A percentile compares a stretch with the other conserved stretches of the same genome.
Evolutionary conservation across 2,113 vertebrate species (phyloP).

Genomic region (Hippocampus abdominalis): DNA sequence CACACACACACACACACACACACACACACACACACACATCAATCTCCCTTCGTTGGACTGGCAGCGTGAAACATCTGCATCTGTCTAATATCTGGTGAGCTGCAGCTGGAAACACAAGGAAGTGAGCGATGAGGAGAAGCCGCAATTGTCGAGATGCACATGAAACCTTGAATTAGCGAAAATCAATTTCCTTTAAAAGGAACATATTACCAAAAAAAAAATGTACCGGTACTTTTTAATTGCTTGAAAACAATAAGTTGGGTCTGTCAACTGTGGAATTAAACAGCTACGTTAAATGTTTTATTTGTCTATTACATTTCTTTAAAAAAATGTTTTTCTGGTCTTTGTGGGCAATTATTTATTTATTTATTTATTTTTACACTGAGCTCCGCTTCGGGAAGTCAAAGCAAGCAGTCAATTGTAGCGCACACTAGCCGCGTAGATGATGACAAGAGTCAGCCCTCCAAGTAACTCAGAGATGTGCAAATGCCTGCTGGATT

Average conservation of each 20-base stretch:
- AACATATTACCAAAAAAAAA: background rate
- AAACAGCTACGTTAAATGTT: slow-evolving; percentile 20
- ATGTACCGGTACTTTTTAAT: slow-evolving; percentile 2
- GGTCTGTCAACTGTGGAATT: background rate
- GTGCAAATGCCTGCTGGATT: too few species aligned
- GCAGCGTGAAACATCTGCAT: slow-evolving; percentile 31
- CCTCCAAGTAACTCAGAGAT: too few species aligned
- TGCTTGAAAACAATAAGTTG: background rate
- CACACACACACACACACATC: slow-evolving; percentile 10
- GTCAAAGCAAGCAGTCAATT: too few species aligned
- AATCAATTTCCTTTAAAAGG: slow-evolving; percentile 55
- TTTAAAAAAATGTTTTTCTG: too few species aligned
- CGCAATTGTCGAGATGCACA: slow-evolving; percentile 41
- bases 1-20: slow-evolving; percentile 5
- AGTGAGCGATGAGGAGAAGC: slow-evolving; percentile 53
- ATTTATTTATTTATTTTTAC: too few species aligned
- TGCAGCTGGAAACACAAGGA: slow-evolving; percentile 32
- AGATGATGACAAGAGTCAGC: too few species aligned
- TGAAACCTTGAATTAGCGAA: slow-evolving; percentile 58
- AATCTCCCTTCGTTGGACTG: slow-evolving; percentile 17
- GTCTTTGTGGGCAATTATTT: too few species aligned
- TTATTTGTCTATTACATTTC: slow-evolving; percentile 8
- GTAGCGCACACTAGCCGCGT: too few species aligned
- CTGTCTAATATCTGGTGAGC: slow-evolving; percentile 23
- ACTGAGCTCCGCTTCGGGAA: too few species aligned